Base-by-base conservation (phyloP, 2,113 vertebrate genomes). In the Labeo catla region DNA sequence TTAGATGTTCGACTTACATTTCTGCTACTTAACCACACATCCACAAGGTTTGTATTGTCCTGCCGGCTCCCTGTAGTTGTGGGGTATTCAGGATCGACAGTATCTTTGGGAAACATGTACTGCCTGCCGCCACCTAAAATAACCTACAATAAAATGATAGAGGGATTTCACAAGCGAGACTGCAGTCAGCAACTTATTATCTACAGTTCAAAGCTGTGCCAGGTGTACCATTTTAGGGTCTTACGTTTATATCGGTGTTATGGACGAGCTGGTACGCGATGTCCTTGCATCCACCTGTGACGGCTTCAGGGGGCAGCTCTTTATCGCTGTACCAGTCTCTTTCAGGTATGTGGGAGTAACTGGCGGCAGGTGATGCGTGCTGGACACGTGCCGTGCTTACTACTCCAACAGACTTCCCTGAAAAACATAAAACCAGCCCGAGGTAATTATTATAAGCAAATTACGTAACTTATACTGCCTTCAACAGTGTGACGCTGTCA, bases 401-500 rank as follows among this genome's bases (percentile, higher is more conserved):
- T 66, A 96, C 93, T 45, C 95, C 96, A 23, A 96, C 95, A 0
- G 95, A 95, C 88, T 95, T 96, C 13, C 94, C 96, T 96, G 59
- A 13, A 91, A 90, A 7, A 79, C 34, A 83, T 16, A 4, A 54
- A 68, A 43, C 77, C 16, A 59, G 8, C 36, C 43, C 10, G 4
- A 43, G 8, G 5, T 39, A 15, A 23, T 43, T 2, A 9, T 54
- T 13, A 11, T 6, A 23, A 45, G 10, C 2, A n/a, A 43, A 59
- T 59, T 12, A 43, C 23, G 5, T 57, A 12, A 61, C 2, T 80
- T 4, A n/a, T 11, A 43, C 11, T 43, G 39, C 23, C 43, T 81
- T 65, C 2, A 47, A n/a, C 4, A 13, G 11, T 21, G 6, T 3
- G 9, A 23, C 11, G 3, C 57, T 63, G 19, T 61, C 11, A 61